Conservation (phyloP, 2,888 invertebrate species). For the Cecidostiba fungosa region DNA sequence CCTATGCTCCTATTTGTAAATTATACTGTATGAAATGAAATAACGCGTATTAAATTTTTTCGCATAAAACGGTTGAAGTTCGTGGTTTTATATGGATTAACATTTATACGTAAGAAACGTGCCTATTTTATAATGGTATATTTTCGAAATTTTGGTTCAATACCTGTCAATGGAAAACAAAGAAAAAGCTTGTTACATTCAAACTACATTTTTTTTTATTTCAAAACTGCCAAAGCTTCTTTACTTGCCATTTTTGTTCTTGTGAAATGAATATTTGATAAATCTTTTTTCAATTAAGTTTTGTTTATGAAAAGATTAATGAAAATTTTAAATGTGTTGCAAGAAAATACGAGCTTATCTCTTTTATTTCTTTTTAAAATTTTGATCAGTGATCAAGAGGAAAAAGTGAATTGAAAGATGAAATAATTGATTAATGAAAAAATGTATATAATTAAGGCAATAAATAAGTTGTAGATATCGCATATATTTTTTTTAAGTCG, state of each 20-base stretch:
- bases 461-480: slow-evolving; percentile 54
- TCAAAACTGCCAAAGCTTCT: slow-evolving; percentile 52
- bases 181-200: slow-evolving; percentile 18
- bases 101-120: slow-evolving; percentile 21
- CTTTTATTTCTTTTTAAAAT: slow-evolving; percentile 19
- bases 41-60: slow-evolving; percentile 32
- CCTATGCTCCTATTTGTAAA: slow-evolving; percentile 39
- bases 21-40: neutral
- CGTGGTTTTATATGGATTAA: slow-evolving; percentile 34
- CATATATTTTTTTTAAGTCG: slow-evolving; percentile 47
- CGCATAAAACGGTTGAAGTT: slow-evolving; percentile 47
- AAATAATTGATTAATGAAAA: slow-evolving; percentile 23
- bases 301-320: slow-evolving; percentile 1
- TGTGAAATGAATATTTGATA: slow-evolving; percentile 22
- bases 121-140: slow-evolving; percentile 38
- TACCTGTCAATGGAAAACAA: slow-evolving; percentile 44
- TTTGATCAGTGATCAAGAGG: neutral
- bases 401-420: neutral
- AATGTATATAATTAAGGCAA: slow-evolving; percentile 59
- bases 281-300: slow-evolving; percentile 4
- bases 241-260: slow-evolving; percentile 42
- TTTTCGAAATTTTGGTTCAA: slow-evolving; percentile 30
- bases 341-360: slow-evolving; percentile 9
- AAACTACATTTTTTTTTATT: slow-evolving; percentile 33
- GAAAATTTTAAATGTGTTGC: neutral